A percentile compares a stretch with the other conserved stretches of the same genome.
Evolutionary conservation across 1,140 invertebrate species (phyloP).

Genomic region (Ceratosolen solmsi): DNA sequence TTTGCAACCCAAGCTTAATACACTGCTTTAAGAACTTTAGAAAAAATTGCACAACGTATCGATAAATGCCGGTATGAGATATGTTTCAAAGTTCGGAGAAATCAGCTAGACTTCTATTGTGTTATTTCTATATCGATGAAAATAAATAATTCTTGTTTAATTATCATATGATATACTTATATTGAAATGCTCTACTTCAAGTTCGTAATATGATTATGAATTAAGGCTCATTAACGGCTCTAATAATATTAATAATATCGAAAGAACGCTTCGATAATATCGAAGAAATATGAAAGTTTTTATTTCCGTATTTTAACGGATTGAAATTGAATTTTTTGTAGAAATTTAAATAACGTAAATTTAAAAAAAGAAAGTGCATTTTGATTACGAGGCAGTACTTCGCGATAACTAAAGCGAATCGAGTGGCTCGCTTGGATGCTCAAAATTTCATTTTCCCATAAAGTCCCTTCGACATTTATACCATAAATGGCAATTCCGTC

Average conservation of each 20-base stretch:
- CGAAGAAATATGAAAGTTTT: neutral
- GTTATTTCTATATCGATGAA: neutral
- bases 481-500: neutral
- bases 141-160: no score
- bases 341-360: neutral
- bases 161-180: no score
- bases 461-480: neutral
- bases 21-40: neutral
- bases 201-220: no score
- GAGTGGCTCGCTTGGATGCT: neutral
- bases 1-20: neutral
- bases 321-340: neutral
- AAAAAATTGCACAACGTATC: neutral
- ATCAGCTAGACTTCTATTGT: neutral
- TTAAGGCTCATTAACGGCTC: no score
- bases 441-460: neutral
- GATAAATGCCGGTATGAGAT: neutral
- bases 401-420: neutral
- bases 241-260: no score
- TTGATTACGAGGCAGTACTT: neutral
- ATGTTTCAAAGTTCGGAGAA: neutral
- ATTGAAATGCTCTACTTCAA: no score
- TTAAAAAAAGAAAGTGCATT: neutral
- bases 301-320: neutral
- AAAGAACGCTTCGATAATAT: no score